These are phyloP conservation scores for Capitulum mitella DNA, from an alignment of 2,888 invertebrate genomes.

Conservation along the genomic window DNA sequence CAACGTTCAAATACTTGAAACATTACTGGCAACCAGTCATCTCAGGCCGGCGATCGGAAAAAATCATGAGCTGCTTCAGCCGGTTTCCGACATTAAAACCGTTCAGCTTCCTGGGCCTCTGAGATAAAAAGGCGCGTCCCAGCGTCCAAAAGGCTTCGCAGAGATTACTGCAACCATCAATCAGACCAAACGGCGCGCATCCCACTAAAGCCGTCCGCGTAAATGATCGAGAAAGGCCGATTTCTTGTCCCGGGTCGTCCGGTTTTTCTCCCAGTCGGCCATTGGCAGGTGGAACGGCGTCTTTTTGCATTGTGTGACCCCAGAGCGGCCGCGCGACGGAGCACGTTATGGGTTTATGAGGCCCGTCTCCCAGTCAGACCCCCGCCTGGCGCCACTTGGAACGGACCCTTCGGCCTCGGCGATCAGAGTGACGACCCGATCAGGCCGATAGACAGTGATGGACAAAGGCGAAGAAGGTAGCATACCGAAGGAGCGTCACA, in stretches of 20 bases:
- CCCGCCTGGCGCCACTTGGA: neutral
- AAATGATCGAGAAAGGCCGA: neutral
- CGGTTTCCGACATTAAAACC: no score
- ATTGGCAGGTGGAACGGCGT: neutral
- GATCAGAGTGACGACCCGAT: no score
- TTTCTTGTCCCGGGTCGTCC: neutral
- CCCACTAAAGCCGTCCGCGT: neutral
- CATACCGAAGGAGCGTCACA: no score
- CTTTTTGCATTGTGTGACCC: neutral
- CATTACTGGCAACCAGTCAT: no score
- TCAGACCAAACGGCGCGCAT: neutral
- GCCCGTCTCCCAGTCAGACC: neutral
- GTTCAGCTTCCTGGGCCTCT: no score
- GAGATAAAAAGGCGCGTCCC: no score
- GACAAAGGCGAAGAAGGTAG: neutral
- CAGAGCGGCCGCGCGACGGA: neutral
- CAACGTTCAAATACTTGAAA: no score
- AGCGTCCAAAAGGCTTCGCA: no score
- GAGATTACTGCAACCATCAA: neutral
- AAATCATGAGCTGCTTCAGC: no score
- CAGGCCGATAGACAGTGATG: no score
- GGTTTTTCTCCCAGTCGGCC: neutral
- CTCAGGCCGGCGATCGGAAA: no score
- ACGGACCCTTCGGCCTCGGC: no score
- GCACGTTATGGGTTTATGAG: neutral